Evolutionary conservation across 2,113 vertebrate species (phyloP).

Genomic region (Hipposideros armiger): DNA sequence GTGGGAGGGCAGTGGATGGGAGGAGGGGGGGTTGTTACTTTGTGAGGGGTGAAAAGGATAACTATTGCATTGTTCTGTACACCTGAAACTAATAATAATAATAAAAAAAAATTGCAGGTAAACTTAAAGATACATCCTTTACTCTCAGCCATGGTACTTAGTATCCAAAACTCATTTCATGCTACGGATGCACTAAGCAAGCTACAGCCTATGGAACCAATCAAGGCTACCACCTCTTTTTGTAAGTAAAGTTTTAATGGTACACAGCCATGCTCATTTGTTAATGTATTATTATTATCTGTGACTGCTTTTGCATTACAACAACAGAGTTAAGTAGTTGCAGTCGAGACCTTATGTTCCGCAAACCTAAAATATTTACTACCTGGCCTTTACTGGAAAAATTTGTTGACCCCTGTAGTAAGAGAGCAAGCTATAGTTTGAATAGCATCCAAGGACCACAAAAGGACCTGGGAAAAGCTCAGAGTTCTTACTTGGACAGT

Average conservation of each 20-base stretch:
- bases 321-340: neutral
- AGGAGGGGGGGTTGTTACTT: too few species aligned
- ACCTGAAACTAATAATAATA: neutral
- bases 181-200: neutral
- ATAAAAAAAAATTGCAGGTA: neutral
- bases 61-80: too few species aligned
- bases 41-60: too few species aligned
- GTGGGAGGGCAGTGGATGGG: too few species aligned
- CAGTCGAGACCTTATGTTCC: neutral
- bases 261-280: neutral
- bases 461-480: neutral
- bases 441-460: neutral
- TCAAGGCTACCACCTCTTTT: neutral
- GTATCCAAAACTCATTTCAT: neutral
- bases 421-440: neutral
- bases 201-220: neutral
- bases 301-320: neutral
- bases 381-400: neutral
- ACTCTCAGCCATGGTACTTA: neutral
- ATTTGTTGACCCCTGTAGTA: neutral
- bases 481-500: neutral
- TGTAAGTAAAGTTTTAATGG: neutral
- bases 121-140: neutral
- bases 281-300: neutral
- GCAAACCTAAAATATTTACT: neutral